A percentile compares a stretch with the other conserved stretches of the same genome.
These are phyloP conservation scores for Iguana delicatissima DNA, from an alignment of 2,797 vertebrate species.

Conservation along the genomic window DNA sequence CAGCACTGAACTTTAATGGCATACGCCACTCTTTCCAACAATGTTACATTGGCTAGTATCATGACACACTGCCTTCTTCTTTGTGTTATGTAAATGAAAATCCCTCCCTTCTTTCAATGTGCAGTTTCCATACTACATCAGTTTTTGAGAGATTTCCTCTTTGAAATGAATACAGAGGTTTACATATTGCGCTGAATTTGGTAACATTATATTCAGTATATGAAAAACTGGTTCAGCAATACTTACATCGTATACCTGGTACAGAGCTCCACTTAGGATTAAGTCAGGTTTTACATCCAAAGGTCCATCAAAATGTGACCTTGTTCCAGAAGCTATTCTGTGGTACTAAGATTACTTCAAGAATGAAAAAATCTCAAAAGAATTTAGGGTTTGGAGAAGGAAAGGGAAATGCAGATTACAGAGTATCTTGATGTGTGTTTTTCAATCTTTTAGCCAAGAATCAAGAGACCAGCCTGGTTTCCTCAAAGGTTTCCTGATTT, in stretches of 20 bases:
- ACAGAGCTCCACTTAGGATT: background rate
- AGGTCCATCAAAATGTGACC: too few species aligned
- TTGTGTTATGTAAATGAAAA: too few species aligned
- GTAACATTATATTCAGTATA: too few species aligned
- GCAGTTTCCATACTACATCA: too few species aligned
- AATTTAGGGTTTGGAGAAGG: conserved; percentile 24
- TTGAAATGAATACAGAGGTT: background rate
- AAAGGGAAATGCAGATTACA: conserved; percentile 36
- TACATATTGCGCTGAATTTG: background rate
- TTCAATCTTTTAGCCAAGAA: conserved; percentile 51
- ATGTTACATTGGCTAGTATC: too few species aligned
- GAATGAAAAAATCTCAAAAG: conserved; percentile 19
- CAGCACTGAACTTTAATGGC: too few species aligned
- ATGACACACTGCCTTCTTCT: too few species aligned
- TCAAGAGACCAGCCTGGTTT: background rate
- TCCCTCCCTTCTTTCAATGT: too few species aligned
- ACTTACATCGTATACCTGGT: background rate
- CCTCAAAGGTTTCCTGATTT: conserved; percentile 38
- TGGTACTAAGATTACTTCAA: background rate
- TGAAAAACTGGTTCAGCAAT: background rate
- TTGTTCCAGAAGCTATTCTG: background rate
- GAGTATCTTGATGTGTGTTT: conserved; percentile 47
- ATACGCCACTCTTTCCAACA: too few species aligned
- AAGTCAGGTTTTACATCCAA: background rate
- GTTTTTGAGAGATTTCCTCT: background rate